These are phyloP conservation scores for Drosophila eugracilis DNA, from an alignment of 1,140 invertebrate genomes.

Conservation along the genomic window DNA sequence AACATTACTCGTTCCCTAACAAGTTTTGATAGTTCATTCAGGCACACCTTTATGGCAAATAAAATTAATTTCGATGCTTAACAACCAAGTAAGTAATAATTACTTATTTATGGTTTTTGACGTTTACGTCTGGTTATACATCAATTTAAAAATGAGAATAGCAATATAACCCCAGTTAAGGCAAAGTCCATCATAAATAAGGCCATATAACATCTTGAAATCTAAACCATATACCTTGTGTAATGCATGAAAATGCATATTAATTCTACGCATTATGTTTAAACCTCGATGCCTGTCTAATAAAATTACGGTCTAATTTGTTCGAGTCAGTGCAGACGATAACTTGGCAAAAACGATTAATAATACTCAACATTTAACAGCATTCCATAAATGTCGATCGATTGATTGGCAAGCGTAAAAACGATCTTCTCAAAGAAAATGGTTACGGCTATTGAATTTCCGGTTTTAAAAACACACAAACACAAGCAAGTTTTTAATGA, in stretches of 20 bases:
- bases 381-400: conserved; percentile 22
- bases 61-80: conserved; percentile 12
- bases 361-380: not conserved
- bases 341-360: not conserved
- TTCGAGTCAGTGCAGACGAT: too few relatives aligned
- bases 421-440: conserved; percentile 11
- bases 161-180: not conserved
- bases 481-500: not conserved
- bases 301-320: too few relatives aligned
- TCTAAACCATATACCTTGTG: too few relatives aligned
- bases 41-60: conserved; percentile 19
- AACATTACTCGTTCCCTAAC: conserved; percentile 6
- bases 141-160: not conserved
- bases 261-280: too few relatives aligned
- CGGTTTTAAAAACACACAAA: conserved; percentile 7
- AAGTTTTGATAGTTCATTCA: conserved; percentile 15
- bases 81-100: conserved; percentile 14
- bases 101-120: conserved; percentile 7
- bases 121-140: not conserved
- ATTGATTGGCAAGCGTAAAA: conserved; percentile 1
- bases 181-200: not conserved
- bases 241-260: too few relatives aligned
- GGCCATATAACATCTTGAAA: too few relatives aligned
- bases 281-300: too few relatives aligned
- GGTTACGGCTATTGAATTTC: conserved; percentile 7